These are phyloP conservation scores for Chauna torquata DNA, from an alignment of 2,113 vertebrate genomes.

Conservation along the genomic window DNA sequence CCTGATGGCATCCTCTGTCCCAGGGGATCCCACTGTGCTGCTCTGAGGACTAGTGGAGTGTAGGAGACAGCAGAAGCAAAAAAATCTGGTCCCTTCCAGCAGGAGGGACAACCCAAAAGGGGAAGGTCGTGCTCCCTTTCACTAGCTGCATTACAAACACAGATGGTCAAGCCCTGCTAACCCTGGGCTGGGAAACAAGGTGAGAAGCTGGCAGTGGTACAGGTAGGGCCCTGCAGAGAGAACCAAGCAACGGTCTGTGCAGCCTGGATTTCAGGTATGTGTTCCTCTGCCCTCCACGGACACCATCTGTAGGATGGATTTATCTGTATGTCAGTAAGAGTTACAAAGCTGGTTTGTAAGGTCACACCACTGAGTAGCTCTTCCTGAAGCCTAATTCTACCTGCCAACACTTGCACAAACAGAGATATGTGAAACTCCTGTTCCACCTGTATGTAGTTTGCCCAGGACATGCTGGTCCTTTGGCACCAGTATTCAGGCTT, in stretches of 20 bases:
- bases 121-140: constrained; percentile 1
- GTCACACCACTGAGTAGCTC: neutral
- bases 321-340: neutral
- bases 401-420: neutral
- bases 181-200: neutral
- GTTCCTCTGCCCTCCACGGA: neutral
- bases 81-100: neutral
- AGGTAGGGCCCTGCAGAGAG: neutral
- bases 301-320: neutral
- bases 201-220: neutral
- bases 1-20: neutral
- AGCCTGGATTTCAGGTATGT: neutral
- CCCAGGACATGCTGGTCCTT: neutral
- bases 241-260: neutral
- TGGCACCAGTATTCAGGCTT: neutral
- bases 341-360: neutral
- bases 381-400: neutral
- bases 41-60: neutral
- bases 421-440: neutral
- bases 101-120: neutral
- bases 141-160: neutral
- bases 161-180: constrained; percentile 44
- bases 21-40: neutral
- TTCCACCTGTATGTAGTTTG: neutral
- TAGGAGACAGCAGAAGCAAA: neutral